Percentiles rank a stretch among this genome's conserved stretches.
Conservation (phyloP, 2,797 vertebrate genomes). For the Moxostoma hubbsi region DNA sequence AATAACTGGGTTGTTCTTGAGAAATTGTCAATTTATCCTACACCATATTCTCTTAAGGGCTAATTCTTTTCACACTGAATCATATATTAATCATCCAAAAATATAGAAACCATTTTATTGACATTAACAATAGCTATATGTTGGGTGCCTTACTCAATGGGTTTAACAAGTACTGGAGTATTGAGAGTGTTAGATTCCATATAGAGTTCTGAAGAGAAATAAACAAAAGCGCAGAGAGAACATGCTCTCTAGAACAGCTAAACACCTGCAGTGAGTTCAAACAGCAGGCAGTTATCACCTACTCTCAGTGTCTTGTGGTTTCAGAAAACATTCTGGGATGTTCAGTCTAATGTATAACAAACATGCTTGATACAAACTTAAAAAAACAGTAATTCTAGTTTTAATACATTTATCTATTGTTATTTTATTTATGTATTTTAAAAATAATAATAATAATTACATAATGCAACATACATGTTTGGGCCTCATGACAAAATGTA, state of each 20-base stretch:
- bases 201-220: conserved; percentile 15
- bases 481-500: too few relatives aligned
- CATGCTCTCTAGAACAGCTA: conserved; percentile 1
- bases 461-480: too few relatives aligned
- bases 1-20: background rate
- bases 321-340: conserved; percentile 16
- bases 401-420: background rate
- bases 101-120: background rate
- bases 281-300: background rate
- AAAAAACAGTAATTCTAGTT: background rate
- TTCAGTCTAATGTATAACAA: background rate
- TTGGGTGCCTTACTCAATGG: background rate
- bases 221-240: conserved; percentile 16
- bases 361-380: background rate
- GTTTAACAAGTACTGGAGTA: conserved; percentile 1
- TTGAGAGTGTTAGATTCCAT: background rate
- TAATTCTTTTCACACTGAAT: background rate
- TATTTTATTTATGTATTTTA: too few relatives aligned
- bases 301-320: background rate
- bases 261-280: background rate
- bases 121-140: background rate
- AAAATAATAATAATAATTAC: too few relatives aligned
- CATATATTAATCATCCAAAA: background rate
- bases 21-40: background rate
- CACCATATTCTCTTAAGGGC: background rate